Evolutionary conservation across 2,888 invertebrate genomes (phyloP).

Genomic region (Chymomyza fuscimana): DNA sequence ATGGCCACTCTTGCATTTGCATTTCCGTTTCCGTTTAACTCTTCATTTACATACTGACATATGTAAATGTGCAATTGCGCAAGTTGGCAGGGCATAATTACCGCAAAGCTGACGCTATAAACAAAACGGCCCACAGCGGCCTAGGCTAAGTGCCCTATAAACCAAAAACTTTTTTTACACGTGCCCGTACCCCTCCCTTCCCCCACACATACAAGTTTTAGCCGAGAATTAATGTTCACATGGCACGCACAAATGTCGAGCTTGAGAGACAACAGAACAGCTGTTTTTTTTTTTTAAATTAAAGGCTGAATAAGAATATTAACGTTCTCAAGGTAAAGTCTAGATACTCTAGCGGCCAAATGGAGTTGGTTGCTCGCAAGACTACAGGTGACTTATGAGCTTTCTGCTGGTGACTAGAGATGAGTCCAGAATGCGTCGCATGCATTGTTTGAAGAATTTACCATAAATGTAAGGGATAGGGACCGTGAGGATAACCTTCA

Average conservation of each 20-base stretch:
- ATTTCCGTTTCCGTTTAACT: conserved; percentile 24
- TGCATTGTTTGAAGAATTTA: no score
- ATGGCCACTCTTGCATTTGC: conserved; percentile 28
- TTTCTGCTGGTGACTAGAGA: no score
- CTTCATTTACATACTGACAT: conserved; percentile 36
- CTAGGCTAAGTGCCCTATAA: conserved; percentile 62
- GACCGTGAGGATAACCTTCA: no score
- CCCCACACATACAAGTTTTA: conserved; percentile 42
- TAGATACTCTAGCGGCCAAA: neutral
- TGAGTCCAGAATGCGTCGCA: no score
- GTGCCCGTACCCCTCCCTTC: conserved; percentile 15
- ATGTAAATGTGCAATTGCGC: conserved; percentile 49
- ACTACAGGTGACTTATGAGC: no score
- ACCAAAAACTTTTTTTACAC: conserved; percentile 55
- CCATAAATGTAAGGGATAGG: no score
- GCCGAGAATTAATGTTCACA: conserved; percentile 64
- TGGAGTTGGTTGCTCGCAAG: neutral
- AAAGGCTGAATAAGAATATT: neutral
- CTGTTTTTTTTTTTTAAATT: neutral
- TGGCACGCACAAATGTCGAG: conserved; percentile 60
- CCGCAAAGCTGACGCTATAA: conserved; percentile 32
- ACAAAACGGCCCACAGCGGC: conserved; percentile 41
- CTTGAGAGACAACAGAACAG: conserved; percentile 17
- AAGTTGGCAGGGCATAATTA: conserved; percentile 63
- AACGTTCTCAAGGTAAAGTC: neutral